Evolutionary conservation across 1,140 invertebrate genomes (phyloP).

Genomic region (Sminthurinus signatus): DNA sequence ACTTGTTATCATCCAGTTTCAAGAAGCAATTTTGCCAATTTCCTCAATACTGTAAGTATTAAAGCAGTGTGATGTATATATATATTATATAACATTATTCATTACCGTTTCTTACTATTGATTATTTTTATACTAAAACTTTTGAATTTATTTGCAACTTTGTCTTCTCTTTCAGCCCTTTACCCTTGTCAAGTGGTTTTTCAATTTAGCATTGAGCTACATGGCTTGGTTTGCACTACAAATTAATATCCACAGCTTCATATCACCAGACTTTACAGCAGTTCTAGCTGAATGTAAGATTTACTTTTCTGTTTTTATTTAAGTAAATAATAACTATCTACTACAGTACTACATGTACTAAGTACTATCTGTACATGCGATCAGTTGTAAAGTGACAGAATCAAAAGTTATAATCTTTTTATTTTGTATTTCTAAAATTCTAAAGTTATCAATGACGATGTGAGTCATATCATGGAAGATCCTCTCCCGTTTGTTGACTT

Average conservation of each 20-base stretch:
- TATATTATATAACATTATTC: no score
- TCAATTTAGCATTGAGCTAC: conserved; percentile 35
- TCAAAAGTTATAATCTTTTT: no score
- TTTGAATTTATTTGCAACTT: no score
- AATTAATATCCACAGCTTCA: conserved; percentile 38
- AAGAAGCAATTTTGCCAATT: conserved; percentile 45
- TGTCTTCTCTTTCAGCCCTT: conserved; percentile 47
- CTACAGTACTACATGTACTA: no score
- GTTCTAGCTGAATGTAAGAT: conserved; percentile 33
- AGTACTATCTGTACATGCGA: no score
- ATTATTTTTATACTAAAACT: no score
- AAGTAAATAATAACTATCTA: background rate
- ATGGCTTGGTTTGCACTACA: conserved; percentile 37
- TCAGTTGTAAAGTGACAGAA: no score
- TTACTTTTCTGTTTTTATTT: background rate
- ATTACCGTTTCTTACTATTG: no score
- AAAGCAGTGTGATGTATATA: no score
- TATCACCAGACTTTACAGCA: conserved; percentile 39
- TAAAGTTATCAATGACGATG: background rate
- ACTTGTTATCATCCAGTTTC: conserved; percentile 64
- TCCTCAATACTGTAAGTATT: conserved; percentile 46
- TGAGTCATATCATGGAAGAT: conserved; percentile 8
- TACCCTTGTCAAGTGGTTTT: conserved; percentile 41
- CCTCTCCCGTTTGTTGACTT: conserved; percentile 30
- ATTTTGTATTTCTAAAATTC: background rate